Percentiles rank a stretch among this genome's conserved stretches.
These are phyloP conservation scores for Antechinus stuartii DNA, from an alignment of 2,113 vertebrate genomes.

Conservation along the genomic window DNA sequence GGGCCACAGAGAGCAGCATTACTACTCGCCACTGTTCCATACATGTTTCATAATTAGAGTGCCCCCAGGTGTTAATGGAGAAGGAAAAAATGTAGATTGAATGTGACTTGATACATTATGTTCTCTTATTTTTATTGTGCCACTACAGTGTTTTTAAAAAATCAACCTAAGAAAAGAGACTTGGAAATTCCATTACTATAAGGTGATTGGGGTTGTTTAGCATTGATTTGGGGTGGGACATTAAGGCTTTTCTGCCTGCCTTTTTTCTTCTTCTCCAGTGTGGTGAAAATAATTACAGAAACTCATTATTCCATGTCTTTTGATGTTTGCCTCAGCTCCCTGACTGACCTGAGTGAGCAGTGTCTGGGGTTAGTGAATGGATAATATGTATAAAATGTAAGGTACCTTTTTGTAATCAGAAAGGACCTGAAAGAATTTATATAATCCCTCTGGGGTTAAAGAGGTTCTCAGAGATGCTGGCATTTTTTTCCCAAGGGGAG, in stretches of 20 bases:
- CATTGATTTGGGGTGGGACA: not conserved
- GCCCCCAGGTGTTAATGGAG: rapidly evolving
- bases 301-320: not conserved
- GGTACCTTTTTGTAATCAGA: not conserved
- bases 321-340: not conserved
- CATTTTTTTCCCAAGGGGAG: not conserved
- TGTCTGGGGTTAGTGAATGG: not conserved
- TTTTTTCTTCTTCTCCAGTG: not conserved
- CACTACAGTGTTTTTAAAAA: not conserved
- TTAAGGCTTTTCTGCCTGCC: not conserved
- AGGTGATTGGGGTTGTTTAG: not conserved
- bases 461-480: not conserved
- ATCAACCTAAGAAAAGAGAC: not conserved
- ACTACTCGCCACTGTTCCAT: rapidly evolving
- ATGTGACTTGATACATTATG: not conserved
- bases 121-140: not conserved
- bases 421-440: not conserved
- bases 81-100: not conserved
- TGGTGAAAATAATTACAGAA: not conserved
- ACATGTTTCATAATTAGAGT: not conserved
- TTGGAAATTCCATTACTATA: not conserved
- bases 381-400: rapidly evolving
- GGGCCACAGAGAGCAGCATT: rapidly evolving
- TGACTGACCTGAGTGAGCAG: not conserved
- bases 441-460: not conserved